Base-by-base conservation (phyloP, 1,140 invertebrate genomes). In the Euglossa dilemma region DNA sequence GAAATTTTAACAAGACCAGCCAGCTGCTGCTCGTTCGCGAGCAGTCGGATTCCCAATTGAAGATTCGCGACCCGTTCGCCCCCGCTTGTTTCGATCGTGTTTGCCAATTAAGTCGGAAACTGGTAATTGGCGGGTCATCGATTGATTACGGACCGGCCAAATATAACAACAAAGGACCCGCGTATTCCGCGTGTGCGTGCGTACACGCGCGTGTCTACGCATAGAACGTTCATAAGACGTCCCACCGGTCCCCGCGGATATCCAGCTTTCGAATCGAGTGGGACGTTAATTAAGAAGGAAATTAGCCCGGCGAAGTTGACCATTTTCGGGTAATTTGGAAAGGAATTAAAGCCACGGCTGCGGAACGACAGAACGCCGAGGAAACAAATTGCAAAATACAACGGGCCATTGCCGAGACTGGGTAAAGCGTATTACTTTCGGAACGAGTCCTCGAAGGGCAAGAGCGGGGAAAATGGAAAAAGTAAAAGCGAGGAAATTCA, bases 151-250 rank as follows among this genome's bases (percentile, higher is more conserved):
- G 63, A 59, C 28, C 73, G 54, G 80, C 76, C 66, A 72, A 89
- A 89, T 88, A 88, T 84, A 89, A 86, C 87, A 89, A 88, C 87
- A 89, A 88, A 89, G 87, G 84, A 28, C n/a, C n/a, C 20, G 69
- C 56, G 63, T 28, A 73, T 73, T 77, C 73, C 77, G 52, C 56
- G 50, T 61, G 52, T 25, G 67, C 63, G n/a, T 50, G 45, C 47
- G 23, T 23, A 9, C 18, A 23, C 43, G 47, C n/a, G 18, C n/a
- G 59, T 36, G 12, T 12, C 3, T 11, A 18, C 9, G 36, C n/a
- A 18, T 6, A 20, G 11, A 43, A 14, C 52, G 52, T 25, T 59
- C 28, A 5, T 25, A 74, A 69, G 67, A 16, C 8, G 67, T 20
- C 45, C 20, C 20, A 20, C n/a, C 25, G 18, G 8, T 36, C 36